Evolutionary conservation across 2,113 vertebrate genomes (phyloP).

Genomic region (Oxyruncus cristatus): DNA sequence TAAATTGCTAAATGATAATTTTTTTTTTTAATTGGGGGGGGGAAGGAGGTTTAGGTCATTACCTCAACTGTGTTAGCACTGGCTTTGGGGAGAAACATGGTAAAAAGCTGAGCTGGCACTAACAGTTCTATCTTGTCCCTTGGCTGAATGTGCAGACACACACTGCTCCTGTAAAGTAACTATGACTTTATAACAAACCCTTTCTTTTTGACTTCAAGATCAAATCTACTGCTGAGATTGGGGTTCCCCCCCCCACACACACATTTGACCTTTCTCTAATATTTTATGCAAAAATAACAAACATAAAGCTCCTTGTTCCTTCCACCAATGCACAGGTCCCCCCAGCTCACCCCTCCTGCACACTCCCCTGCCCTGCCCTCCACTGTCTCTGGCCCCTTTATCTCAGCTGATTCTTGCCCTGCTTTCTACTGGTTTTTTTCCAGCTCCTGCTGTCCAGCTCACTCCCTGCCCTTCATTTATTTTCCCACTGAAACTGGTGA

Average conservation of each 20-base stretch:
- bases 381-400: accelerated
- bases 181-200: not conserved
- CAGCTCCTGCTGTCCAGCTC: not conserved
- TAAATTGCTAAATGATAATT: not conserved
- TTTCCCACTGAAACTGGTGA: not conserved
- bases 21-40: not conserved
- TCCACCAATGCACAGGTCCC: not conserved
- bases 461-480: not conserved
- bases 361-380: not conserved
- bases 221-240: not conserved
- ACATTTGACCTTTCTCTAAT: not conserved
- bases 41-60: not conserved
- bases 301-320: not conserved
- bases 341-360: not conserved
- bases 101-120: not conserved
- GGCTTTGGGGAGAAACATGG: not conserved
- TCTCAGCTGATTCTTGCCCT: not conserved
- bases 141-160: not conserved
- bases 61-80: not conserved
- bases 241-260: no score
- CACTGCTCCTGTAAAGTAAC: not conserved
- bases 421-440: not conserved
- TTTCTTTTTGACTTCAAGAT: not conserved
- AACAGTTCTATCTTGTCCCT: not conserved
- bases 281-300: not conserved